Percentiles rank a stretch among this genome's conserved stretches.
These are phyloP conservation scores for Ridgeia piscesae DNA, from an alignment of 1,140 invertebrate genomes.

Conservation along the genomic window DNA sequence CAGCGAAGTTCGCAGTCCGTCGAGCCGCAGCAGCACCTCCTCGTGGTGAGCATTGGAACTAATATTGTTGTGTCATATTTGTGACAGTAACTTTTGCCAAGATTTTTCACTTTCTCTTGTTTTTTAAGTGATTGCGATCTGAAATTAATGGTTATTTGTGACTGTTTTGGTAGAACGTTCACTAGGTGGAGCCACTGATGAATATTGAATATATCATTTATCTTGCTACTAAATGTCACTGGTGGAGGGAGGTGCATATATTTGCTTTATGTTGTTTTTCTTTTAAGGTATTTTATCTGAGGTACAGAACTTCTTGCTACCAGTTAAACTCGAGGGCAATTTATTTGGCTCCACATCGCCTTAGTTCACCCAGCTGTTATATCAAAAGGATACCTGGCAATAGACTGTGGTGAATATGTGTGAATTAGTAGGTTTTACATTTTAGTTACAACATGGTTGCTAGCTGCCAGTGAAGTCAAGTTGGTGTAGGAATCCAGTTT, in stretches of 20 bases:
- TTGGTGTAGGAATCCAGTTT: background rate
- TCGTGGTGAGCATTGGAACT: constrained; percentile 72
- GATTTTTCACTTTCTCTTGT: background rate
- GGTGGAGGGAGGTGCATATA: background rate
- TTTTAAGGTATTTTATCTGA: background rate
- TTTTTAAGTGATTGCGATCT: background rate
- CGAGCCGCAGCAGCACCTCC: constrained; percentile 91
- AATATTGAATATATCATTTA: background rate
- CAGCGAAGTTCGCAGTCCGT: constrained; percentile 75
- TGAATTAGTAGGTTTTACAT: background rate
- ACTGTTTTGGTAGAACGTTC: background rate
- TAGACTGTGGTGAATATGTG: background rate
- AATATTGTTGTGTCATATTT: background rate
- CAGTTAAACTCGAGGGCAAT: background rate
- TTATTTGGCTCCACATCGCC: background rate
- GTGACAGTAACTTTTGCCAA: no score
- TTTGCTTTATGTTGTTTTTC: background rate
- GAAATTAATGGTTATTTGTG: background rate
- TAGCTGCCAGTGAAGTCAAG: background rate
- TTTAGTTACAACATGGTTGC: background rate
- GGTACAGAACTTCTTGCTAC: background rate
- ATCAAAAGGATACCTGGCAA: background rate
- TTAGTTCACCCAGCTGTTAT: background rate
- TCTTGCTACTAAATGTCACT: background rate
- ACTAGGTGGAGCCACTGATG: background rate